These are phyloP conservation scores for Aricia artaxerxes DNA, from an alignment of 2,888 invertebrate genomes.

Conservation along the genomic window DNA sequence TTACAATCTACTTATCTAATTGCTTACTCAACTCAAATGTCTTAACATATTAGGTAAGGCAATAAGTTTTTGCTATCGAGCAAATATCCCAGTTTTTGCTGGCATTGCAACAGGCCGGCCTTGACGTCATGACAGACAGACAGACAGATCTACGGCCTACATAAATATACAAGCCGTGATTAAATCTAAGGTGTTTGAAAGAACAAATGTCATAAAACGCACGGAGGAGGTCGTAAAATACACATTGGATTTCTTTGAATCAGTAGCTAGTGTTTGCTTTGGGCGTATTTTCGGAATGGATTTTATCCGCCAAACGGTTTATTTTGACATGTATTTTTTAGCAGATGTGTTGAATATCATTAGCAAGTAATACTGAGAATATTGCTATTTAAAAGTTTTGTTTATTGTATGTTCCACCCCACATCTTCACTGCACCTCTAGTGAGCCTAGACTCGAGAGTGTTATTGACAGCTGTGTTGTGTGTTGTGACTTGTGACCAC, in stretches of 20 bases:
- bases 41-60: neutral
- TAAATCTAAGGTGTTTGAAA: constrained; percentile 28
- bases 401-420: neutral
- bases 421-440: no score
- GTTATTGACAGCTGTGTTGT: no score
- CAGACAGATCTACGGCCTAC: constrained; percentile 1
- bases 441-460: no score
- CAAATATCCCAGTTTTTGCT: constrained; percentile 9
- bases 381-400: neutral
- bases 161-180: constrained; percentile 22
- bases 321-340: constrained; percentile 5
- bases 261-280: neutral
- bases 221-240: constrained; percentile 22
- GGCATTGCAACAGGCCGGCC: neutral
- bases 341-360: constrained; percentile 13
- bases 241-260: constrained; percentile 12
- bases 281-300: constrained; percentile 8
- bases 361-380: neutral
- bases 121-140: constrained; percentile 15
- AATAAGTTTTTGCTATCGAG: neutral
- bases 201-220: constrained; percentile 30
- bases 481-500: no score
- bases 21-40: neutral
- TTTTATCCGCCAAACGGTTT: neutral
- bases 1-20: neutral